Evolutionary conservation across 2,113 vertebrate genomes (phyloP).

Genomic region (Pelecanoides urinatrix): DNA sequence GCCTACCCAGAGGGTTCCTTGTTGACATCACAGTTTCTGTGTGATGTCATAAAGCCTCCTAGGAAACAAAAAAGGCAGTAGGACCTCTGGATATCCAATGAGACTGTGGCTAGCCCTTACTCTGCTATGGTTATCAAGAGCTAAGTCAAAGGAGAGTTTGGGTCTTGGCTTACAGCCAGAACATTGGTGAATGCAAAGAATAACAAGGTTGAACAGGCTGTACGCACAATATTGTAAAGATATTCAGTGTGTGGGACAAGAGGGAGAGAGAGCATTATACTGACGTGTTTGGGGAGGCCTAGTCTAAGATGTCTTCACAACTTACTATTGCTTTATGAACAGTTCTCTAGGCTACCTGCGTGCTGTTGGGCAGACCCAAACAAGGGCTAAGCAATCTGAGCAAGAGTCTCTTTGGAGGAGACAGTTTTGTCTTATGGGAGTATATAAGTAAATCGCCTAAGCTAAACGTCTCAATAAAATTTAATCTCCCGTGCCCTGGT

Average conservation of each 20-base stretch:
- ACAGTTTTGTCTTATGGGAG: background rate
- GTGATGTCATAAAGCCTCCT: constrained; percentile 26
- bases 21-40: constrained; percentile 17
- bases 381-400: background rate
- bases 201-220: background rate
- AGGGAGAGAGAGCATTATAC: background rate
- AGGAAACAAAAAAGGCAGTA: background rate
- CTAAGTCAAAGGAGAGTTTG: background rate
- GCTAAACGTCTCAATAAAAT: background rate
- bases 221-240: background rate
- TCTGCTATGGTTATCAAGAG: background rate
- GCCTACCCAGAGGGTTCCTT: constrained; percentile 37
- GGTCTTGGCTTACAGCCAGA: background rate
- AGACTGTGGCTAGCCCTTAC: background rate
- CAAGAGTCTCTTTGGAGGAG: background rate
- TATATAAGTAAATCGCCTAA: background rate
- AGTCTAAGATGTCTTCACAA: background rate
- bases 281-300: background rate
- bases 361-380: background rate
- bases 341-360: background rate
- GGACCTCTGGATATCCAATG: background rate
- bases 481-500: background rate
- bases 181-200: background rate
- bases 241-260: background rate
- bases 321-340: background rate